phyloP scores from a whole-genome alignment of 2,113 vertebrate species.

The Tyto alba region DNA sequence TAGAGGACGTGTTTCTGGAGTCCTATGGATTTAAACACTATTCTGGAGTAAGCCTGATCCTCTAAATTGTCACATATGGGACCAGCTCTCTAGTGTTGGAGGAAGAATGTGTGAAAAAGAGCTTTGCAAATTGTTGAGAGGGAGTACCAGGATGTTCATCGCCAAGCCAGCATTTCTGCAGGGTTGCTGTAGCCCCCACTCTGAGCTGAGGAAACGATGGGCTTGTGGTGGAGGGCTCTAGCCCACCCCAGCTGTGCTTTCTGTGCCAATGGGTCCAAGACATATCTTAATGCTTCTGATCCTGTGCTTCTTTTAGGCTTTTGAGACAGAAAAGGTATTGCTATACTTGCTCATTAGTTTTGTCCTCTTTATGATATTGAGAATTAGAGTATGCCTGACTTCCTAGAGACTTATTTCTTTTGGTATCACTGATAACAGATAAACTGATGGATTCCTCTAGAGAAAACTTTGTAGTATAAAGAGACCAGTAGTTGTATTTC shows the following conservation, averaged over 20 bases:
- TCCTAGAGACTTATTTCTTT: background rate
- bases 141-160: background rate
- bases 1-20: background rate
- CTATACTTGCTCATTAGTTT: background rate
- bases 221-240: background rate
- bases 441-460: background rate
- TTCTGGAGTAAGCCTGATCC: background rate
- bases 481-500: background rate
- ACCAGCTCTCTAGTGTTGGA: background rate
- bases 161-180: accelerated
- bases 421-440: background rate
- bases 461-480: background rate
- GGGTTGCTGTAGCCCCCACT: background rate
- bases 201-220: background rate
- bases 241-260: background rate
- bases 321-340: background rate
- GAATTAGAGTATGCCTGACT: background rate
- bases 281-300: background rate
- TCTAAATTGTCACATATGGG: background rate
- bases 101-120: background rate
- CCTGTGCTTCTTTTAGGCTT: background rate
- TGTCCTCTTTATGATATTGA: background rate
- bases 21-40: background rate
- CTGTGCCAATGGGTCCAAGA: background rate
- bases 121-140: background rate